Evolutionary conservation across 2,113 vertebrate species (phyloP), one percentile per base, ranked within the genome.

Genomic region (Myotis yumanensis): DNA sequence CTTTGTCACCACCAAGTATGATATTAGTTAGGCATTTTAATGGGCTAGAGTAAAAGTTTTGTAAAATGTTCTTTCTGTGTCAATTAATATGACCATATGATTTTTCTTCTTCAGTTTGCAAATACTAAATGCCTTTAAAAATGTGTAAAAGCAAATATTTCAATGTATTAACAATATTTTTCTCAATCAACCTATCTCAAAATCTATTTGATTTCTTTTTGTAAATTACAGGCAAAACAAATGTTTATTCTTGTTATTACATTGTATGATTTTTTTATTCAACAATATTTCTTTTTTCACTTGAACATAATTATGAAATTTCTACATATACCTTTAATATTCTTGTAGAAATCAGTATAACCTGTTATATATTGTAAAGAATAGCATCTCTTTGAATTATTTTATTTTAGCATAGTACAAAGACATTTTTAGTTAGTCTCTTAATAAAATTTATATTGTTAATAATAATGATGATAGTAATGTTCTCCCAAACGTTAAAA

Each of bases 141-240:
- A 64, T 87, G 6, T 68, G 35, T 93, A 87, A 85, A 92, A 46
- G 40, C 20, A 92, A 87, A 72, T 64, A 90, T 40, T 73, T 66
- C 16, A 72, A 71, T 16, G 62, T 52, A 64, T 71, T 46, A 77
- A 80, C 80, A 62, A 15, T 22, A 95, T 68, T 71, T 90, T 77
- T 90, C 71, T 2, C 12, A 48, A 48, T 4, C 12, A 86, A 28
- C 23, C 40, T 77, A 30, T 71, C 35, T 43, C 23, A 46, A 52
- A 51, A 40, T 59, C 73, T 86, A 22, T 75, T 46, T 46, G 35
- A 71, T 68, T 87, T 79, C 25, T 76, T 93, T 87, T 12, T 43
- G 17, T 12, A 89, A 28, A 5, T 86, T 23, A 71, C 30, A 77
- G 7, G 8, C 1, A 37, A 86, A 68, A 35, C 30, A 83, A 51